phyloP scores from a whole-genome alignment of 2,888 invertebrate species.

The Drosophila imparisetae region DNA sequence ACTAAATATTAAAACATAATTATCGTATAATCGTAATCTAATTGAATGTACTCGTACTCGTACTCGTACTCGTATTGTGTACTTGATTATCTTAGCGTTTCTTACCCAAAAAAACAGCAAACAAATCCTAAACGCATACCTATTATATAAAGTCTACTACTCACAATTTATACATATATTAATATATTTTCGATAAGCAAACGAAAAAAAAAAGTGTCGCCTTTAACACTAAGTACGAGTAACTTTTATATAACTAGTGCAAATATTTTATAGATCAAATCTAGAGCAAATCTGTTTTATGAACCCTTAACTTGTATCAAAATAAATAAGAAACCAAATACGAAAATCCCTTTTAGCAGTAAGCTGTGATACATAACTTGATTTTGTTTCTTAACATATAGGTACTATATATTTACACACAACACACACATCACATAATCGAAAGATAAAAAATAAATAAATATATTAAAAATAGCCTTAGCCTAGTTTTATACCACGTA shows the following conservation, averaged over 20 bases:
- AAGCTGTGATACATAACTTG: slow-evolving; percentile 31
- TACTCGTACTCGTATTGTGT: slow-evolving; percentile 66
- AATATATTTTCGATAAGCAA: slow-evolving; percentile 29
- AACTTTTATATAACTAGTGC: slow-evolving; percentile 20
- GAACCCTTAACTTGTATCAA: slow-evolving; percentile 12
- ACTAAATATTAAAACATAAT: slow-evolving; percentile 40
- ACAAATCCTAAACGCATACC: slow-evolving; percentile 35
- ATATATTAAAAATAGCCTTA: slow-evolving; percentile 27
- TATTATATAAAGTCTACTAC: slow-evolving; percentile 33
- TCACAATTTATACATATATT: slow-evolving; percentile 8
- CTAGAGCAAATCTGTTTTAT: slow-evolving; percentile 34
- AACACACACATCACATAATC: slow-evolving; percentile 9
- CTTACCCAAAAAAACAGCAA: slow-evolving; percentile 52
- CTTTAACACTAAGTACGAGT: slow-evolving; percentile 32
- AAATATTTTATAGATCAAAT: slow-evolving; percentile 22
- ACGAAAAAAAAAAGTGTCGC: slow-evolving; percentile 6
- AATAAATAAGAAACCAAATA: slow-evolving; percentile 10
- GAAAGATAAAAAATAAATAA: slow-evolving; percentile 1
- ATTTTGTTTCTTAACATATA: slow-evolving; percentile 20
- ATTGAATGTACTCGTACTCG: slow-evolving; percentile 61
- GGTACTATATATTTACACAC: slow-evolving; percentile 11
- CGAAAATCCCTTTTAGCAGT: slow-evolving; percentile 42
- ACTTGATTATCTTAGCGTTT: slow-evolving; percentile 70
- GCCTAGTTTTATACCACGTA: slow-evolving; percentile 35
- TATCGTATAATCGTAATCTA: slow-evolving; percentile 63